phyloP scores from a whole-genome alignment of 1,140 invertebrate genomes.

The Drosophila albomicans region DNA sequence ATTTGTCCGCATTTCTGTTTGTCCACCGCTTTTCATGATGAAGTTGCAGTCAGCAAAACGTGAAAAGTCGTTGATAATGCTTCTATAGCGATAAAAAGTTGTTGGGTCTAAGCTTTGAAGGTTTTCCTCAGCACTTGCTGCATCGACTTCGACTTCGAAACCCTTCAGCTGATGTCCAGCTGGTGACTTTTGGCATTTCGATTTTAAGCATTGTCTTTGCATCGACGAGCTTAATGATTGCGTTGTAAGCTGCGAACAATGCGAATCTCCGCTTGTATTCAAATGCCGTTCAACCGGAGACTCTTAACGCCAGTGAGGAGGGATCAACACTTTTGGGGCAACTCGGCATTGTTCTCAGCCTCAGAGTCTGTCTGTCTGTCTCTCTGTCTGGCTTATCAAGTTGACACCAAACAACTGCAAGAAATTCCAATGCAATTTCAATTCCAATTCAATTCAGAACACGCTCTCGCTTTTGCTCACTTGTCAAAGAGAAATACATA shows the following conservation, averaged over 20 bases:
- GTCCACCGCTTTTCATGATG: too few relatives aligned
- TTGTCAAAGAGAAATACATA: too few relatives aligned
- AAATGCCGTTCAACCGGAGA: conserved; percentile 10
- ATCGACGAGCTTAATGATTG: conserved; percentile 11
- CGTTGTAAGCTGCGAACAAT: conserved; percentile 7
- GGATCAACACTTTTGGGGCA: conserved; percentile 12
- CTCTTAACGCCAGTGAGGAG: conserved; percentile 32
- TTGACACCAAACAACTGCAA: conserved; percentile 78
- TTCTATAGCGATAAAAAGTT: too few relatives aligned
- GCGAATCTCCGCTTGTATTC: conserved; percentile 5
- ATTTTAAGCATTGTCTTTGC: neutral
- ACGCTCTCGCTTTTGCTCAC: too few relatives aligned
- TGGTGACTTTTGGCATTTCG: neutral
- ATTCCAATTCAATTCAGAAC: conserved; percentile 46
- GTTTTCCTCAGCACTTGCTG: neutral
- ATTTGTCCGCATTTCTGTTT: too few relatives aligned
- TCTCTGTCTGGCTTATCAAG: conserved; percentile 59
- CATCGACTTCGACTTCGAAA: neutral
- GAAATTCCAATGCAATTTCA: conserved; percentile 72
- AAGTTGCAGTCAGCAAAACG: too few relatives aligned
- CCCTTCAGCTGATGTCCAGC: neutral
- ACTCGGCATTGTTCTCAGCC: conserved; percentile 38
- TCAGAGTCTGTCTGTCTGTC: conserved; percentile 5
- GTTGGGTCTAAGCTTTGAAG: too few relatives aligned
- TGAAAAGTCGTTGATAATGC: too few relatives aligned